Percentiles rank a stretch among this genome's conserved stretches.
Conservation (phyloP, 1,140 invertebrate genomes). For the Dendroctonus ponderosae region DNA sequence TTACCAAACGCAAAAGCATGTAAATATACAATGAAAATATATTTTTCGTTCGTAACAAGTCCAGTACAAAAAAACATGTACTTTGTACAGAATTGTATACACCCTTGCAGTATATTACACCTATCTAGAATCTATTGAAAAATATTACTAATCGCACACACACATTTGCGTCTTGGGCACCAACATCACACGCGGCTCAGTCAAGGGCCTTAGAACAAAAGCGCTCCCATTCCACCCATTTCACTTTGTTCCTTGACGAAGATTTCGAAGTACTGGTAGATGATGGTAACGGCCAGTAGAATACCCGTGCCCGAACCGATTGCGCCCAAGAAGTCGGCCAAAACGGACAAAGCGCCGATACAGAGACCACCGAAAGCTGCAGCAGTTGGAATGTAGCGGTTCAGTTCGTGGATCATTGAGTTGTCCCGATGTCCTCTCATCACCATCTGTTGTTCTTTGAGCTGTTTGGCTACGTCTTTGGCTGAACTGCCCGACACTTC, state of each 20-base stretch:
- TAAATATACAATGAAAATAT: constrained; percentile 43
- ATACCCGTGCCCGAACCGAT: constrained; percentile 99
- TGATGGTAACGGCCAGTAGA: constrained; percentile 97
- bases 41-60: constrained; percentile 26
- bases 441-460: constrained; percentile 99
- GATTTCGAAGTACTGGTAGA: constrained; percentile 99
- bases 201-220: constrained; percentile 79
- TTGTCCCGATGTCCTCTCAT: constrained; percentile 99
- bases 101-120: constrained; percentile 15
- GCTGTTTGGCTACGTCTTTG: constrained; percentile 99
- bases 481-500: constrained; percentile 99
- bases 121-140: constrained; percentile 29
- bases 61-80: constrained; percentile 40
- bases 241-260: constrained; percentile 99
- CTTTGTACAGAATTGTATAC: constrained; percentile 35
- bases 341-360: constrained; percentile 96
- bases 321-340: constrained; percentile 97
- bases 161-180: constrained; percentile 11
- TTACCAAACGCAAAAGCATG: constrained; percentile 31
- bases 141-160: constrained; percentile 13
- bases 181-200: constrained; percentile 30
- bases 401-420: constrained; percentile 99
- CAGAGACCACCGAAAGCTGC: constrained; percentile 98
- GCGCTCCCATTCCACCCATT: constrained; percentile 98
- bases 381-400: constrained; percentile 98